Percentiles rank a stretch among this genome's conserved stretches.
Conservation (phyloP, 2,113 vertebrate species). For the Tautogolabrus adspersus region DNA sequence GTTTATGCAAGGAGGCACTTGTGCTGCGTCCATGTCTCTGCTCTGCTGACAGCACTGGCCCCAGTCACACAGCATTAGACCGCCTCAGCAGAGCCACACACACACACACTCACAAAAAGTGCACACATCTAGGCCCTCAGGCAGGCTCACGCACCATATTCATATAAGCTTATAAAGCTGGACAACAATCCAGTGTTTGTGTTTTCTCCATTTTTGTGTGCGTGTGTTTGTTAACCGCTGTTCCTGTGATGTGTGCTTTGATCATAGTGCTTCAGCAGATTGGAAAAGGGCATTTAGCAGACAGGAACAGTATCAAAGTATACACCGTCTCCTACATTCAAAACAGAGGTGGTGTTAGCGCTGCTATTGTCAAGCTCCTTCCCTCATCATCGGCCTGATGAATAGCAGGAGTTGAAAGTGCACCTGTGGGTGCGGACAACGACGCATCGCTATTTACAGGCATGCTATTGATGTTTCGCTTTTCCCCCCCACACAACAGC, state of each 20-base stretch:
- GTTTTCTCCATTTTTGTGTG: slow-evolving; percentile 19
- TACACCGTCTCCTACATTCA: neutral
- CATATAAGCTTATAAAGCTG: slow-evolving; percentile 73
- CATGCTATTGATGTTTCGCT: slow-evolving; percentile 35
- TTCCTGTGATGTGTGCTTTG: slow-evolving; percentile 26
- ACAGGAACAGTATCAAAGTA: slow-evolving; percentile 13
- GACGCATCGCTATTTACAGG: slow-evolving; percentile 15
- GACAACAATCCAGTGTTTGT: slow-evolving; percentile 62
- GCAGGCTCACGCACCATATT: slow-evolving; percentile 74
- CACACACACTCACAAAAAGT: slow-evolving; percentile 49
- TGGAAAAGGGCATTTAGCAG: slow-evolving; percentile 36
- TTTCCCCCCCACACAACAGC: slow-evolving; percentile 14
- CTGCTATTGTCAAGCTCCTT: neutral
- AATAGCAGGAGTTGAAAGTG: slow-evolving; percentile 22
- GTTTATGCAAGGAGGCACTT: slow-evolving; percentile 82
- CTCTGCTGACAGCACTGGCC: slow-evolving; percentile 82
- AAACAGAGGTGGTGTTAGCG: neutral
- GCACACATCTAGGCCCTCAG: slow-evolving; percentile 62
- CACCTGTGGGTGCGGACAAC: neutral
- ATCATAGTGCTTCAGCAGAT: slow-evolving; percentile 44
- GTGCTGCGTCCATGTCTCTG: slow-evolving; percentile 83
- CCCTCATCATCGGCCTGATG: slow-evolving; percentile 18
- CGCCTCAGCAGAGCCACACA: slow-evolving; percentile 71
- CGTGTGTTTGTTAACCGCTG: slow-evolving; percentile 1
- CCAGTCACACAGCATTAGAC: slow-evolving; percentile 82